Evolutionary conservation across 1,140 invertebrate species (phyloP).

Genomic region (Drosophila setifemur): DNA sequence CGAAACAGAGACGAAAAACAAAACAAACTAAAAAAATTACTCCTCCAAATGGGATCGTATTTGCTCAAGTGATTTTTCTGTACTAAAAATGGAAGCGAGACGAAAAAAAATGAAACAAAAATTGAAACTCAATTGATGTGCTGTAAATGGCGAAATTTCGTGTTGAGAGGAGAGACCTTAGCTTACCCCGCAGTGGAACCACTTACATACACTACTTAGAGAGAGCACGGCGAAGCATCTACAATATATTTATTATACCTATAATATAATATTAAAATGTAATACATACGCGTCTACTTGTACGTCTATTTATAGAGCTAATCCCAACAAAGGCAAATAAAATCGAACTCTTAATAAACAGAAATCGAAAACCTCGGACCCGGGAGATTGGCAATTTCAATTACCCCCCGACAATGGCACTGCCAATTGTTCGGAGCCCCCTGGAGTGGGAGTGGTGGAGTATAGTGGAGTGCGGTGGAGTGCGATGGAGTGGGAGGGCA

Average conservation of each 20-base stretch:
- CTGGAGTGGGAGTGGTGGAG: too few relatives aligned
- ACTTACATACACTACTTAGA: neutral
- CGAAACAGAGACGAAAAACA: slow-evolving; percentile 6
- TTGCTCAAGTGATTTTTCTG: slow-evolving; percentile 51
- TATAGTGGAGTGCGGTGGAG: too few relatives aligned
- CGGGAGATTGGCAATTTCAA: slow-evolving; percentile 47
- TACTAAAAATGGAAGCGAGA: slow-evolving; percentile 50
- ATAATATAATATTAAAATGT: slow-evolving; percentile 48
- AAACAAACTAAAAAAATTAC: slow-evolving; percentile 21
- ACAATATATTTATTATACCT: slow-evolving; percentile 66
- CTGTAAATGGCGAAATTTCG: slow-evolving; percentile 30
- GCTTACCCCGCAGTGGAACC: neutral
- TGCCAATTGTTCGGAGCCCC: neutral
- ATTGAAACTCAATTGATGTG: slow-evolving; percentile 10
- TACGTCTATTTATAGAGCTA: slow-evolving; percentile 68
- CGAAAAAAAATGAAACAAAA: slow-evolving; percentile 5
- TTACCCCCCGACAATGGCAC: slow-evolving; percentile 37
- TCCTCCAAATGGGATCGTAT: slow-evolving; percentile 44
- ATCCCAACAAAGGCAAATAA: slow-evolving; percentile 63
- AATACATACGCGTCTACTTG: slow-evolving; percentile 15
- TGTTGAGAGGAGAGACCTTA: slow-evolving; percentile 5
- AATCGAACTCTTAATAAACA: slow-evolving; percentile 67
- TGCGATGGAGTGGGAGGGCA: slow-evolving; percentile 18
- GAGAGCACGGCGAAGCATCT: slow-evolving; percentile 28
- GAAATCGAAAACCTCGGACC: slow-evolving; percentile 26